Conservation (phyloP, 2,797 vertebrate genomes). For the Megalops cyprinoides region DNA sequence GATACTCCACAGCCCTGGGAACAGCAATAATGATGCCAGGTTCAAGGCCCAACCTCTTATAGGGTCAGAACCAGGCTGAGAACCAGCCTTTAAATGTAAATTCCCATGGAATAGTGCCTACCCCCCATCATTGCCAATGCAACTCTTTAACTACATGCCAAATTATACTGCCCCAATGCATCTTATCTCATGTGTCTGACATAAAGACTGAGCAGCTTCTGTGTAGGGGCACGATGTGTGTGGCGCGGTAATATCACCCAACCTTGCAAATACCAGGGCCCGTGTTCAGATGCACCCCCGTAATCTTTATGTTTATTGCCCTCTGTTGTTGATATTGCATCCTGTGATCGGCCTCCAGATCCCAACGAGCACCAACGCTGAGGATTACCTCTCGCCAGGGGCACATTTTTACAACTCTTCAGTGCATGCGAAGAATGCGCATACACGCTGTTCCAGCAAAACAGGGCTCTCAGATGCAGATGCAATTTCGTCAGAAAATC, state of each 20-base stretch:
- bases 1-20: not conserved
- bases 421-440: conserved; percentile 24
- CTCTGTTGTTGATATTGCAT: conserved; percentile 3
- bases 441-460: conserved; percentile 13
- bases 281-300: not conserved
- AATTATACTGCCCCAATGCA: not conserved
- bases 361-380: not conserved
- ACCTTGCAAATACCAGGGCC: not conserved
- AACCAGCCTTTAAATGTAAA: not conserved
- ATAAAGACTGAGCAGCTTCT: no score
- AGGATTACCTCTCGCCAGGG: not conserved
- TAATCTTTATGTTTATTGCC: not conserved
- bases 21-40: not conserved
- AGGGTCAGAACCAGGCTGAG: not conserved
- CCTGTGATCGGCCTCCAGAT: conserved; percentile 20
- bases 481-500: not conserved
- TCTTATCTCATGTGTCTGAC: conserved; percentile 5
- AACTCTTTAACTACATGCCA: not conserved
- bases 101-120: not conserved
- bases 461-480: not conserved
- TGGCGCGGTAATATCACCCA: not conserved
- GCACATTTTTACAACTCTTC: not conserved
- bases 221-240: not conserved
- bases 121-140: not conserved
- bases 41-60: not conserved